These are phyloP conservation scores for Pseudorectes ferrugineus DNA, from an alignment of 2,113 vertebrate species.

Conservation along the genomic window DNA sequence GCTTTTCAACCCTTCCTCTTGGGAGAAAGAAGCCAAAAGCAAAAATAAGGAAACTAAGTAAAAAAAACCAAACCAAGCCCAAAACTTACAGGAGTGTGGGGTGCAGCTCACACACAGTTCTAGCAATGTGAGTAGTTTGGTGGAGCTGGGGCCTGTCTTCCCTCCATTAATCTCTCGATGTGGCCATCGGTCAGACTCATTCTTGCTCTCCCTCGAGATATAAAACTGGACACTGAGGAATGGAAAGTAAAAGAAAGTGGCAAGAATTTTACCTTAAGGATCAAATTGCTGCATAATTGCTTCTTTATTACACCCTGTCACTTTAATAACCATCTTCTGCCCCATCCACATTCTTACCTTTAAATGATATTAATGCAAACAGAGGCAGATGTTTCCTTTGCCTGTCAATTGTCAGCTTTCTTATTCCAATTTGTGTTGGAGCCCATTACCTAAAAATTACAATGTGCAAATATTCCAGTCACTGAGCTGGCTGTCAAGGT, in stretches of 20 bases:
- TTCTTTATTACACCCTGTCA: slow-evolving; percentile 44
- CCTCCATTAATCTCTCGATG: not conserved
- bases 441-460: slow-evolving; percentile 65
- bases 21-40: not conserved
- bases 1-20: not conserved
- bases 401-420: slow-evolving; percentile 64
- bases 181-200: not conserved
- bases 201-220: not conserved
- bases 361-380: slow-evolving; percentile 47
- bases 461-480: slow-evolving; percentile 40
- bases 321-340: slow-evolving; percentile 63
- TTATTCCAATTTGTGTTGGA: slow-evolving; percentile 50
- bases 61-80: not conserved
- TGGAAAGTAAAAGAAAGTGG: not conserved
- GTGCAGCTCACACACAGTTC: not conserved
- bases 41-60: not conserved
- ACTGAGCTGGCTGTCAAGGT: slow-evolving; percentile 44
- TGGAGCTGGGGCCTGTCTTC: not conserved
- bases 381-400: slow-evolving; percentile 63
- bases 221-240: not conserved
- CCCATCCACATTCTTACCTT: slow-evolving; percentile 42
- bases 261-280: slow-evolving; percentile 18
- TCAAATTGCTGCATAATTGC: slow-evolving; percentile 39
- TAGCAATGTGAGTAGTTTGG: not conserved
- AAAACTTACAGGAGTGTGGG: not conserved